Evolutionary conservation across 2,888 invertebrate species (phyloP).

Genomic region (Yponomeuta malinellus): DNA sequence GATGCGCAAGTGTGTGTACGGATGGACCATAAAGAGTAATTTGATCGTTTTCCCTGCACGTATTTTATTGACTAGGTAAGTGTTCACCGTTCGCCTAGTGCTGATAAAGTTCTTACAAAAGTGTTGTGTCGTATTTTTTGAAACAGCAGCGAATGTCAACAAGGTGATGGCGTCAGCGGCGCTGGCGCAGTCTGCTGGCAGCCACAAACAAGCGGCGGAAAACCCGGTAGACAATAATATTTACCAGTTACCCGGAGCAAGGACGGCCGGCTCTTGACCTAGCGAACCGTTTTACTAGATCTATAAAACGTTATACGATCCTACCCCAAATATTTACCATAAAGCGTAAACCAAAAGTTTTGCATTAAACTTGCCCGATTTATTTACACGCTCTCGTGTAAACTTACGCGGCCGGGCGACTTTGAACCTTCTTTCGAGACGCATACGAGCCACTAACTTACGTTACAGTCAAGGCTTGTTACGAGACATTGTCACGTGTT

Average conservation of each 20-base stretch:
- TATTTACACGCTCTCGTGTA: constrained; percentile 61
- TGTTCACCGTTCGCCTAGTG: no score
- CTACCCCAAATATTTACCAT: constrained; percentile 75
- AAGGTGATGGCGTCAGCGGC: neutral
- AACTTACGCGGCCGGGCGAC: constrained; percentile 35
- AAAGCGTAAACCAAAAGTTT: constrained; percentile 75
- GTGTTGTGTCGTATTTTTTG: no score
- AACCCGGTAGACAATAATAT: constrained; percentile 75
- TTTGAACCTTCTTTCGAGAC: constrained; percentile 33
- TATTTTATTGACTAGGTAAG: no score
- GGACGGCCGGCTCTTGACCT: constrained; percentile 75
- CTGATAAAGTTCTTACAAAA: no score
- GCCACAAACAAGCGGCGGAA: constrained; percentile 41
- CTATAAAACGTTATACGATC: constrained; percentile 74
- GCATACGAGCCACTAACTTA: neutral
- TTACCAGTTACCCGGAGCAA: constrained; percentile 71
- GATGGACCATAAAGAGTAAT: neutral
- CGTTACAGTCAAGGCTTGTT: neutral
- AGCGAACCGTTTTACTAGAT: constrained; percentile 73
- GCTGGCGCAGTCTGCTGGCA: constrained; percentile 21
- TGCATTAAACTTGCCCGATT: constrained; percentile 71
- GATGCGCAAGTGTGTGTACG: neutral
- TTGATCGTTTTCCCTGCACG: neutral
- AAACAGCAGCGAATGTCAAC: neutral
- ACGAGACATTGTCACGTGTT: constrained; percentile 32